phyloP scores from a whole-genome alignment of 2,113 vertebrate genomes.

The Centropus unirufus region DNA sequence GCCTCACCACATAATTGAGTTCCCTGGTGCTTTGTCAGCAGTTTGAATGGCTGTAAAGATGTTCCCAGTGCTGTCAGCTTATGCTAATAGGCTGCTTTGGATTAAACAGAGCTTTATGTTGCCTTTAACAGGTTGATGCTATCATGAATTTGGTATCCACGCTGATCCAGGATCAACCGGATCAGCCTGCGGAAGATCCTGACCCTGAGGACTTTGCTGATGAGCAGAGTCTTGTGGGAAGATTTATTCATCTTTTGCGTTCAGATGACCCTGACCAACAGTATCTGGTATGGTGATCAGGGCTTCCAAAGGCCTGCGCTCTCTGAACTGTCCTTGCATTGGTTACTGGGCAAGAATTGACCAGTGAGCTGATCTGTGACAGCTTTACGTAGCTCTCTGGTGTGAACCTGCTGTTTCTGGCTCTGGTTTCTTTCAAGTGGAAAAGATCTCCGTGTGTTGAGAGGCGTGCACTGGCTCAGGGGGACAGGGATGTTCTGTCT shows the following conservation, averaged over 20 bases:
- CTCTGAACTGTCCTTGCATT: background rate
- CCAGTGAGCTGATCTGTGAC: background rate
- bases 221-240: constrained; percentile 95
- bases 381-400: background rate
- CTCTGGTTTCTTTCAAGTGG: background rate
- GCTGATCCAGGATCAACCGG: constrained; percentile 95
- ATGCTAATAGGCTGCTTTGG: background rate
- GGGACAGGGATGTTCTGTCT: background rate
- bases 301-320: background rate
- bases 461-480: background rate
- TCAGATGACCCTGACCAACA: constrained; percentile 97
- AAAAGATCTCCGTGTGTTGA: background rate
- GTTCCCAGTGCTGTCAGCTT: background rate
- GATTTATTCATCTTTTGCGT: constrained; percentile 93
- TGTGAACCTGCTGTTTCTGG: background rate
- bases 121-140: constrained; percentile 86
- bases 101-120: background rate
- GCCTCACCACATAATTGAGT: background rate
- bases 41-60: background rate
- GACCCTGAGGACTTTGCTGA: constrained; percentile 98
- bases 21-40: background rate
- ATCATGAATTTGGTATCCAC: constrained; percentile 95
- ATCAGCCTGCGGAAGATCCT: constrained; percentile 94
- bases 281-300: constrained; percentile 83
- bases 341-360: background rate